Conservation (phyloP, 2,113 vertebrate species). For the Neoarius graeffei region DNA sequence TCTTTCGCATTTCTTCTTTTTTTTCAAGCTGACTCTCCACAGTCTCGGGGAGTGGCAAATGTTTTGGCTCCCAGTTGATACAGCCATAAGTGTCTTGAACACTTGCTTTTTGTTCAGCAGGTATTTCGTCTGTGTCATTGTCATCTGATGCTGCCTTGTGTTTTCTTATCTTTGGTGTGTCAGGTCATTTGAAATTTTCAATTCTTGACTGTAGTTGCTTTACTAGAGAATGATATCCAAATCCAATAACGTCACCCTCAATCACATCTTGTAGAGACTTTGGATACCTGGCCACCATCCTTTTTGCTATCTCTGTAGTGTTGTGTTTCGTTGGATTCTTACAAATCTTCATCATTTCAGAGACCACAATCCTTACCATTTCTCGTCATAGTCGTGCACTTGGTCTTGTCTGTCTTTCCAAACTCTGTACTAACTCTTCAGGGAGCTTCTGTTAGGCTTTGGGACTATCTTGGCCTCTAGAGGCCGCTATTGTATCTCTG, state of each 20-base stretch:
- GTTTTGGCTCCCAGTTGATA: conserved; percentile 49
- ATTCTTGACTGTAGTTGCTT: conserved; percentile 37
- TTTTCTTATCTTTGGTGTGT: too few relatives aligned
- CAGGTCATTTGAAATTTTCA: too few relatives aligned
- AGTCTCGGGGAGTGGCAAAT: conserved; percentile 49
- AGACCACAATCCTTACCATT: conserved; percentile 37
- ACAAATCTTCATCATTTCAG: conserved; percentile 41
- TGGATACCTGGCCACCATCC: conserved; percentile 21
- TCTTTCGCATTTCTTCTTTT: conserved; percentile 5
- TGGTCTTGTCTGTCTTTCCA: conserved; percentile 38
- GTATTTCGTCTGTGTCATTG: too few relatives aligned
- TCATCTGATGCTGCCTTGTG: too few relatives aligned
- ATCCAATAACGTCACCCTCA: conserved; percentile 54
- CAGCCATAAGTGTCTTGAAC: conserved; percentile 49
- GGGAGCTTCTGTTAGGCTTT: conserved; percentile 23
- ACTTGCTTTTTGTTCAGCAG: too few relatives aligned
- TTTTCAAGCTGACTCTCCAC: conserved; percentile 51
- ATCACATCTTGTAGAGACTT: conserved; percentile 55
- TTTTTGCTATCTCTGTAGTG: conserved; percentile 45
- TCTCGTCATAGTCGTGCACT: conserved; percentile 25
- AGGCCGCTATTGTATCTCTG: too few relatives aligned
- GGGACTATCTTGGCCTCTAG: too few relatives aligned
- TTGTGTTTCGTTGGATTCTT: conserved; percentile 37
- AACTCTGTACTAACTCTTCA: conserved; percentile 33
- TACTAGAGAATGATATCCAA: conserved; percentile 54